These are phyloP conservation scores for Beroe forskalii DNA, from an alignment of 37 sponge, comb jelly and placozoan genomes.

Conservation along the genomic window DNA sequence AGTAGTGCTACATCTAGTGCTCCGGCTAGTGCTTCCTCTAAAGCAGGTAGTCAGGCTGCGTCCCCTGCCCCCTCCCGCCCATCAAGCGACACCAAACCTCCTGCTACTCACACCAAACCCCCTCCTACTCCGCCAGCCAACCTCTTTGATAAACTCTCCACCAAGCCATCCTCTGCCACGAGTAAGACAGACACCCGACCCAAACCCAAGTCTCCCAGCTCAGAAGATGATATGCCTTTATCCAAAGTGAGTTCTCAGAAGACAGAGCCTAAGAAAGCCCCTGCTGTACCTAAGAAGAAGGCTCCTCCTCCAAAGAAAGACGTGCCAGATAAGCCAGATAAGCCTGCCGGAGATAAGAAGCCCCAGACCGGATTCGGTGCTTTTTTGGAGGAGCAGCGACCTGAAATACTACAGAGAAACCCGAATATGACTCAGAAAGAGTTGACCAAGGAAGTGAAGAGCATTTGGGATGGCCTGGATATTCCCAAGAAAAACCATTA, in stretches of 20 bases:
- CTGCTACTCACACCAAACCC: neutral
- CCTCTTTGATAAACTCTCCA: slow-evolving; percentile 1
- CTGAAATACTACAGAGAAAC: neutral
- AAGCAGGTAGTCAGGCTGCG: neutral
- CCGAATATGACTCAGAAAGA: neutral
- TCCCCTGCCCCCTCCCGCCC: too few species aligned
- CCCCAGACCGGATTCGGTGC: slow-evolving; percentile 51
- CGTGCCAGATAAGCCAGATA: neutral
- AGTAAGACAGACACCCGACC: neutral
- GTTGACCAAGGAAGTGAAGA: neutral
- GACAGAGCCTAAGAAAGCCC: neutral
- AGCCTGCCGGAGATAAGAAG: neutral
- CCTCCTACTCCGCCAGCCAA: neutral
- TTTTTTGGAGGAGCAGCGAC: slow-evolving; percentile 6
- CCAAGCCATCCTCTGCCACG: neutral
- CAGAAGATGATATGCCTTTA: neutral
- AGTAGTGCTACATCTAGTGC: neutral
- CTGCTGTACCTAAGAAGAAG: neutral
- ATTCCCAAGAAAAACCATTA: slow-evolving; percentile 11
- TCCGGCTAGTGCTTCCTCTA: neutral
- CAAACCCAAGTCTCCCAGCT: neutral
- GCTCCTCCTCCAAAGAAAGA: neutral
- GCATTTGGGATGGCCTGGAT: slow-evolving; percentile 10
- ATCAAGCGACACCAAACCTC: too few species aligned
- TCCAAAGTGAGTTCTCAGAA: neutral